Percentiles rank a stretch among this genome's conserved stretches.
Evolutionary conservation across 2,888 invertebrate genomes (phyloP).

Genomic region (Mythimna ferrago): DNA sequence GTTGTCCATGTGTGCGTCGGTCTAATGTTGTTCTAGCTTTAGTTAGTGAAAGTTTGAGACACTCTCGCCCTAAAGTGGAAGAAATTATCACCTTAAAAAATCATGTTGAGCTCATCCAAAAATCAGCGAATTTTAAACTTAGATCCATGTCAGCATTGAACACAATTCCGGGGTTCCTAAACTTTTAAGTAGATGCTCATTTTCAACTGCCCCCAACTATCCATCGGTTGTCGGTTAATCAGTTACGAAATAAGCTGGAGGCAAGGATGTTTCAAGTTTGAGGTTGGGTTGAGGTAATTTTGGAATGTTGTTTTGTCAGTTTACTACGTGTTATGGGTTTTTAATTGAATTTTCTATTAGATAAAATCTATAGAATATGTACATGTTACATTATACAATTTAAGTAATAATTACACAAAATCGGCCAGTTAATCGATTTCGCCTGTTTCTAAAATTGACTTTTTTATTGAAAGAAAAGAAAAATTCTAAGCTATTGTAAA

Average conservation of each 20-base stretch:
- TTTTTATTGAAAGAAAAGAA: too few relatives aligned
- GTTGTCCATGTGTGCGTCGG: too few relatives aligned
- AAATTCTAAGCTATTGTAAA: too few relatives aligned
- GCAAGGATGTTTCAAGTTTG: conserved; percentile 33
- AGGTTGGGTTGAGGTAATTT: conserved; percentile 44
- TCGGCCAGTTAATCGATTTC: too few relatives aligned
- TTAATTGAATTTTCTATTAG: neutral
- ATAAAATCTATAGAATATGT: too few relatives aligned
- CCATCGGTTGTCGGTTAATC: conserved; percentile 60
- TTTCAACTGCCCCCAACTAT: conserved; percentile 68
- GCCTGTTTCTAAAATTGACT: too few relatives aligned
- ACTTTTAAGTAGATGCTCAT: conserved; percentile 72
- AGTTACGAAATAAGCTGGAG: conserved; percentile 56
- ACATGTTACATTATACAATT: too few relatives aligned
- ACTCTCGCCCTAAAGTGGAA: too few relatives aligned
- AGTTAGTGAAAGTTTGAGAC: too few relatives aligned
- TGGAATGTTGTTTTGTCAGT: conserved; percentile 38
- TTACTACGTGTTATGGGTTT: conserved; percentile 41
- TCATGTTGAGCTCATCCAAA: conserved; percentile 41
- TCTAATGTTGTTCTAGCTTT: too few relatives aligned
- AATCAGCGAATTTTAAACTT: conserved; percentile 35
- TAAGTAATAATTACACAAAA: too few relatives aligned
- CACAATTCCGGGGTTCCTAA: conserved; percentile 46
- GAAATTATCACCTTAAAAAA: too few relatives aligned
- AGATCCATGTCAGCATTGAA: conserved; percentile 49